phyloP scores from a whole-genome alignment of 2,797 vertebrate species.

The Thunnus albacares region DNA sequence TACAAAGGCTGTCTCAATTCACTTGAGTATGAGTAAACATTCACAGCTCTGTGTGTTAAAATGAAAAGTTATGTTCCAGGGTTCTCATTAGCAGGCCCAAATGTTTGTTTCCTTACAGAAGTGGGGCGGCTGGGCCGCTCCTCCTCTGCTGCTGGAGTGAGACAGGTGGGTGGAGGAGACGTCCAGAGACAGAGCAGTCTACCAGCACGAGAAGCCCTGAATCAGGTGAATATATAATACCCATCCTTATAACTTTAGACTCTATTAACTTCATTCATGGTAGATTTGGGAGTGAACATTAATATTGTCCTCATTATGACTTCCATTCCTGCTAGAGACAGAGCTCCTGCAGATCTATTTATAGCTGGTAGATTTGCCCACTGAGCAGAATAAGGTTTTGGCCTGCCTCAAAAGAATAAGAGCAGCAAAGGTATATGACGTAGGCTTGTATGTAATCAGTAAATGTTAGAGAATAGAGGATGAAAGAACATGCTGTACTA shows the following conservation, averaged over 20 bases:
- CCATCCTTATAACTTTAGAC: conserved; percentile 32
- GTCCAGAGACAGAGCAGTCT: conserved; percentile 91
- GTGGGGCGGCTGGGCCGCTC: conserved; percentile 94
- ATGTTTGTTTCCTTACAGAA: conserved; percentile 84
- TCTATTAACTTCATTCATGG: conserved; percentile 56
- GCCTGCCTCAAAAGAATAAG: conserved; percentile 61
- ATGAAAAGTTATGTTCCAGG: conserved; percentile 44
- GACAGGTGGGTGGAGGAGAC: conserved; percentile 88
- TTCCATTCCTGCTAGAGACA: conserved; percentile 73
- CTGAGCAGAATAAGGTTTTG: conserved; percentile 78
- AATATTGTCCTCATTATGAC: conserved; percentile 75
- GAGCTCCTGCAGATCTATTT: conserved; percentile 80
- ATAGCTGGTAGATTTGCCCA: conserved; percentile 80
- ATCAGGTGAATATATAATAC: conserved; percentile 84
- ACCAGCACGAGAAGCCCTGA: conserved; percentile 87
- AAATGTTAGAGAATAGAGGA: conserved; percentile 47
- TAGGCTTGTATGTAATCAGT: conserved; percentile 58
- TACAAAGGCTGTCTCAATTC: conserved; percentile 15
- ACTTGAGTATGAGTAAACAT: conserved; percentile 2
- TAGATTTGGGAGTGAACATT: conserved; percentile 62
- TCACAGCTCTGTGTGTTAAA: conserved; percentile 32
- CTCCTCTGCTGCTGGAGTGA: conserved; percentile 93
- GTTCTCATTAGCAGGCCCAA: conserved; percentile 60
- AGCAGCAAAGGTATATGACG: conserved; percentile 66
- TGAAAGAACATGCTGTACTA: conserved; percentile 55